Evolutionary conservation across 2,113 vertebrate species (phyloP).

Genomic region (Calidris pugnax): DNA sequence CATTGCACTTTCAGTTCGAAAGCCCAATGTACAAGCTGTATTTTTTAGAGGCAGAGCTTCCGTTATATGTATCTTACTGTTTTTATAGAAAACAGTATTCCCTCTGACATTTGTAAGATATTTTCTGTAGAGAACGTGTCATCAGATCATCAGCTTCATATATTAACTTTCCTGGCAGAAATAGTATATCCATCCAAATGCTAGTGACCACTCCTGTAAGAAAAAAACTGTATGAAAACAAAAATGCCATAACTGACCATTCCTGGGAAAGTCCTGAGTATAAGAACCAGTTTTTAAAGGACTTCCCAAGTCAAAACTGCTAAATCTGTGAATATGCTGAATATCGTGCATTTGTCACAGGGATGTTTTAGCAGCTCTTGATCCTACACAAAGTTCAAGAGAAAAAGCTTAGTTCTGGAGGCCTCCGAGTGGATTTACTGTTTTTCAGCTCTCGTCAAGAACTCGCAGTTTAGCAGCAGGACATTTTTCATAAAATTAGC

Average conservation of each 20-base stretch:
- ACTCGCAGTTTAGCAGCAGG: not conserved
- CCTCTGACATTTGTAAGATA: conserved; percentile 11
- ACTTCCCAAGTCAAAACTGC: not conserved
- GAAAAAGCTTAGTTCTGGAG: not conserved
- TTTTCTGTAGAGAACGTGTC: not conserved
- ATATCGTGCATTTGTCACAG: not conserved
- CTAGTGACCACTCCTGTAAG: not conserved
- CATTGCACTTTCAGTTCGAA: not conserved
- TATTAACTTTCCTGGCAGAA: not conserved
- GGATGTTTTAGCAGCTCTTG: not conserved
- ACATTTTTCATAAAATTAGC: not conserved
- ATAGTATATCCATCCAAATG: not conserved
- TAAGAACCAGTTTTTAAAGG: not conserved
- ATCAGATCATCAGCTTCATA: conserved; percentile 3
- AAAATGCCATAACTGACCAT: not conserved
- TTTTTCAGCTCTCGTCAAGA: not conserved
- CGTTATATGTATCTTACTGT: not conserved
- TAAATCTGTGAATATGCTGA: not conserved
- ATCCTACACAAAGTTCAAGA: not conserved
- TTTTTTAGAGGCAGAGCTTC: conserved; percentile 7
- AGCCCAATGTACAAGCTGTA: not conserved
- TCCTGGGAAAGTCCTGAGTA: not conserved
- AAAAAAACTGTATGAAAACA: not conserved
- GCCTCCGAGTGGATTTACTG: not conserved
- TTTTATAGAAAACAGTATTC: conserved; percentile 34